A percentile compares a stretch with the other conserved stretches of the same genome.
Evolutionary conservation across 2,888 invertebrate genomes (phyloP).

Genomic region (Chrysopilus asiliformis): DNA sequence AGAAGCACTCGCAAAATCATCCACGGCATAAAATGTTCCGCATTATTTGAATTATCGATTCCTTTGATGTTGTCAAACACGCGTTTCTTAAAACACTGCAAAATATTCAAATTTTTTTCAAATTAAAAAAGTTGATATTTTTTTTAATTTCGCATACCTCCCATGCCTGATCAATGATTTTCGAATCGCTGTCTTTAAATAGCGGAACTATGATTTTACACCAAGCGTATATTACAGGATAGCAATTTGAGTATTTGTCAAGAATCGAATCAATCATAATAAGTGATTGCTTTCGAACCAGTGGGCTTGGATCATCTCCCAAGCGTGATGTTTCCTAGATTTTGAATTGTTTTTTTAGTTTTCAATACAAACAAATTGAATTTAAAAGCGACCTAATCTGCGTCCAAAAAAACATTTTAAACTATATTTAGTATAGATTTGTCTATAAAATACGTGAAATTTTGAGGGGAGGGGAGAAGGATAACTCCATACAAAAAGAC

Average conservation of each 20-base stretch:
- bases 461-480: too few species aligned
- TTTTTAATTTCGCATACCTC: conserved; percentile 3
- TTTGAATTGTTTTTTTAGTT: too few species aligned
- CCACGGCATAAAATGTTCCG: conserved; percentile 33
- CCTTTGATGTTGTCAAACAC: conserved; percentile 28
- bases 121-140: background rate
- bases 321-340: conserved; percentile 22
- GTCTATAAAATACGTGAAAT: too few species aligned
- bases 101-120: conserved; percentile 4
- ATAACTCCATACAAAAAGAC: too few species aligned
- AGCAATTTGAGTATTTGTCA: conserved; percentile 26
- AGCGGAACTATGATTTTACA: conserved; percentile 29
- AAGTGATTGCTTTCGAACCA: conserved; percentile 28
- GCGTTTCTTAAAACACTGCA: conserved; percentile 29
- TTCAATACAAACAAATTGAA: too few species aligned
- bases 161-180: conserved; percentile 24
- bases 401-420: too few species aligned
- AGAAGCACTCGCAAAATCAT: conserved; percentile 27
- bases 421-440: too few species aligned
- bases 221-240: conserved; percentile 30
- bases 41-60: conserved; percentile 28
- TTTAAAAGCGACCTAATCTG: too few species aligned
- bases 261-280: conserved; percentile 26
- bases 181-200: conserved; percentile 27
- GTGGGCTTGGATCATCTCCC: conserved; percentile 22